phyloP scores from a whole-genome alignment of 2,888 invertebrate genomes.

The Drosophila flavopinicola region DNA sequence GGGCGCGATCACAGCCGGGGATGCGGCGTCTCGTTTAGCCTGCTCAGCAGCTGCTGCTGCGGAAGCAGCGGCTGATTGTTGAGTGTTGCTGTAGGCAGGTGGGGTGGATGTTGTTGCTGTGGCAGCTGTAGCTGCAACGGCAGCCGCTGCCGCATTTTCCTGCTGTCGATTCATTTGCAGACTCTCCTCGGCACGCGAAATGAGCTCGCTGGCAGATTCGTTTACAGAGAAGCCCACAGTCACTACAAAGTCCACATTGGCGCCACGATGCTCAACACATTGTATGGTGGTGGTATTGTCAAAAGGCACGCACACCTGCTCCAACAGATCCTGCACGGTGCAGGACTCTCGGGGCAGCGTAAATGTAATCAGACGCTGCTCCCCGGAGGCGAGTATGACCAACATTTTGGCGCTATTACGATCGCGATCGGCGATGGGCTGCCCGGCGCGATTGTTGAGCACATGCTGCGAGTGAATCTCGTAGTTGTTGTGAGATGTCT shows the following conservation, averaged over 20 bases:
- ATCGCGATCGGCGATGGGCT: constrained; percentile 81
- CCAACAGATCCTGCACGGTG: constrained; percentile 92
- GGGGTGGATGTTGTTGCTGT: constrained; percentile 32
- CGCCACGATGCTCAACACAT: constrained; percentile 89
- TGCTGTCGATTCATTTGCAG: constrained; percentile 82
- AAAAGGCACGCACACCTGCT: constrained; percentile 90
- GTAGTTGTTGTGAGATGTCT: constrained; percentile 83
- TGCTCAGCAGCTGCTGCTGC: constrained; percentile 45
- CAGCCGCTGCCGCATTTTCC: constrained; percentile 62
- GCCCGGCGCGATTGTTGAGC: constrained; percentile 81
- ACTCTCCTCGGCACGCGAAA: constrained; percentile 84
- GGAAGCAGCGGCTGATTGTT: constrained; percentile 25
- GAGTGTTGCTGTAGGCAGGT: constrained; percentile 29
- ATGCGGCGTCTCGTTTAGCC: constrained; percentile 43
- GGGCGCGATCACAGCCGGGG: constrained; percentile 68
- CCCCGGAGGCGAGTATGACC: constrained; percentile 90
- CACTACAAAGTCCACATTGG: constrained; percentile 92
- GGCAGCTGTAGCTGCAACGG: constrained; percentile 28
- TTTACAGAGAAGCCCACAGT: constrained; percentile 87
- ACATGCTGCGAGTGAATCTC: constrained; percentile 85
- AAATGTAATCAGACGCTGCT: constrained; percentile 92
- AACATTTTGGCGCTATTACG: constrained; percentile 90
- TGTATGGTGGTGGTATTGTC: constrained; percentile 89
- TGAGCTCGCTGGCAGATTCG: constrained; percentile 83
- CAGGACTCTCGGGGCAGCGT: constrained; percentile 92